A percentile compares a stretch with the other conserved stretches of the same genome.
Conservation (phyloP, 2,113 vertebrate species). For the Ophthalmolycus amberensis region DNA sequence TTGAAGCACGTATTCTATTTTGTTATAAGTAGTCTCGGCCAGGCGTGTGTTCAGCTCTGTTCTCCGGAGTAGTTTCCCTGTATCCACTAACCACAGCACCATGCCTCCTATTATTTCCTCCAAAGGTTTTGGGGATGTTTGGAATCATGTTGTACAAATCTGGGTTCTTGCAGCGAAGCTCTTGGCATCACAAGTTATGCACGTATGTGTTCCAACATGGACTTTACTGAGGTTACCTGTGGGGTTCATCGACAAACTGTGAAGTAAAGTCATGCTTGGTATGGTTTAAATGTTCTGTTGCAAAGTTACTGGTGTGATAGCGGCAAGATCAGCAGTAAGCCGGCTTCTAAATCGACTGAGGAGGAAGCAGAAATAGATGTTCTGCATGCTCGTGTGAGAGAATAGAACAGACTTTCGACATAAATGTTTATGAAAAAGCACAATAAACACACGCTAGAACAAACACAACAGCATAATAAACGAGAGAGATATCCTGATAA, state of each 20-base stretch:
- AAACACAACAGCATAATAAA: background rate
- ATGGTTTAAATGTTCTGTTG: background rate
- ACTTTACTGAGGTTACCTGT: background rate
- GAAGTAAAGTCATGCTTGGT: background rate
- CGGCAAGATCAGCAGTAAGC: background rate
- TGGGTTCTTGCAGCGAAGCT: conserved; percentile 38
- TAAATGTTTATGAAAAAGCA: background rate
- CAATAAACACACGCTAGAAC: background rate
- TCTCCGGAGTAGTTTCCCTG: conserved; percentile 41
- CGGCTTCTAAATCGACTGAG: background rate
- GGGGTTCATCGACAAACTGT: background rate
- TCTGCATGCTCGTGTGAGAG: background rate
- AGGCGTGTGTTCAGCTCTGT: conserved; percentile 42
- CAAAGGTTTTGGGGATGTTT: conserved; percentile 39
- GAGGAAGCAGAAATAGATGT: background rate
- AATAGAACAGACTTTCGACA: background rate
- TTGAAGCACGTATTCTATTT: conserved; percentile 21
- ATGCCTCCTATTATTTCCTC: conserved; percentile 61
- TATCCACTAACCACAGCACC: conserved; percentile 53
- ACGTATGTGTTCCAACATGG: conserved; percentile 9
- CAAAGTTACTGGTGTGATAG: background rate
- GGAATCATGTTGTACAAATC: conserved; percentile 45
- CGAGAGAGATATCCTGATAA: background rate
- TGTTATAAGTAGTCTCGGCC: conserved; percentile 37
- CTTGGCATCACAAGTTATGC: conserved; percentile 27